phyloP scores from a whole-genome alignment of 1,140 invertebrate genomes.

The Drosophila lacertosa region DNA sequence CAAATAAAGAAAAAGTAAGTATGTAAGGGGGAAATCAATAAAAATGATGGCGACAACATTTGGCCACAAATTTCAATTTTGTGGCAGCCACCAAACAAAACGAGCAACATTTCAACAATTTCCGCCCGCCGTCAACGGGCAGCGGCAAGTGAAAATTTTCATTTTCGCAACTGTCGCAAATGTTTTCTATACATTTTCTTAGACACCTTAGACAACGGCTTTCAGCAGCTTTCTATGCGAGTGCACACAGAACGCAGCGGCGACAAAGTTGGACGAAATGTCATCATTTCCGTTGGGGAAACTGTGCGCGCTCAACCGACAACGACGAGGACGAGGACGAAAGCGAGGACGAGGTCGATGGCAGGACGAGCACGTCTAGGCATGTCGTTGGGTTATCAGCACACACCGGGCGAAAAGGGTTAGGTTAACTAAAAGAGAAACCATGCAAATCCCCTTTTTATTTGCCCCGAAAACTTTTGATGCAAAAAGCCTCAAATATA shows the following conservation, averaged over 20 bases:
- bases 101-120: constrained; percentile 67
- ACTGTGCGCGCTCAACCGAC: constrained; percentile 64
- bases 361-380: constrained; percentile 22
- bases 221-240: constrained; percentile 72
- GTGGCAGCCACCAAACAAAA: constrained; percentile 41
- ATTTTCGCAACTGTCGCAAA: constrained; percentile 60
- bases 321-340: constrained; percentile 19
- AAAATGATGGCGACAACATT: constrained; percentile 73
- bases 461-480: constrained; percentile 54
- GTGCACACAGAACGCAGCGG: constrained; percentile 66
- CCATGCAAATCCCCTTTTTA: constrained; percentile 70
- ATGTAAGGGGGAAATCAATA: constrained; percentile 74
- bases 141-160: constrained; percentile 66
- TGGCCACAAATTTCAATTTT: constrained; percentile 75
- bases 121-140: constrained; percentile 35
- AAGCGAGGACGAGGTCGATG: constrained; percentile 15
- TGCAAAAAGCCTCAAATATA: constrained; percentile 14
- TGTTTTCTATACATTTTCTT: constrained; percentile 59
- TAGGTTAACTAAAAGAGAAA: constrained; percentile 73
- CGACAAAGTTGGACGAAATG: constrained; percentile 82
- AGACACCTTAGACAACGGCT: constrained; percentile 57
- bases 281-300: constrained; percentile 81
- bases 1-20: constrained; percentile 56
- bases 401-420: constrained; percentile 59
- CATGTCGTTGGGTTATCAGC: constrained; percentile 48